Evolutionary conservation across 2,888 invertebrate species (phyloP).

Genomic region (Zhuqinia jingwanae): DNA sequence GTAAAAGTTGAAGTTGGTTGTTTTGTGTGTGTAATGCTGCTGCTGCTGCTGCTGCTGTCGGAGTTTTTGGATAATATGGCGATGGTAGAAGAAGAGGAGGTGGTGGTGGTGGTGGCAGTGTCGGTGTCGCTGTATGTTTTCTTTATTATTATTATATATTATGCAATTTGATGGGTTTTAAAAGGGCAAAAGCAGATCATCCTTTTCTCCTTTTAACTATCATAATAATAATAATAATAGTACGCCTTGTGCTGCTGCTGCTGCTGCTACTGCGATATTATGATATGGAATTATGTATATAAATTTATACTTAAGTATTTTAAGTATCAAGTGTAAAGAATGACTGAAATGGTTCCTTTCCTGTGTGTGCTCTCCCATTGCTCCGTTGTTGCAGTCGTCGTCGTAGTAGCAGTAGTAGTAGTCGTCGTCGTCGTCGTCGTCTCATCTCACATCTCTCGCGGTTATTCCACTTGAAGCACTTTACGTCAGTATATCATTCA

Average conservation of each 20-base stretch:
- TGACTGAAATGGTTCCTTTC: constrained; percentile 66
- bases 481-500: constrained; percentile 74
- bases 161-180: constrained; percentile 74
- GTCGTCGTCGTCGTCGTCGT: constrained; percentile 31
- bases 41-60: not conserved
- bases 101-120: constrained; percentile 37
- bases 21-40: not conserved
- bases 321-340: constrained; percentile 66
- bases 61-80: constrained; percentile 39
- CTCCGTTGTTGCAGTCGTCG: constrained; percentile 28
- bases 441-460: constrained; percentile 59
- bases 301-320: constrained; percentile 26
- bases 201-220: constrained; percentile 62
- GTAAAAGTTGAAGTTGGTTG: constrained; percentile 37
- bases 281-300: not conserved
- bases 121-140: constrained; percentile 71
- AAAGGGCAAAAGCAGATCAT: constrained; percentile 73
- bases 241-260: not conserved
- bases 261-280: no score
- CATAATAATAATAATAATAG: constrained; percentile 48
- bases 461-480: constrained; percentile 73
- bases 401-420: constrained; percentile 2
- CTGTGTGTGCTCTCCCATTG: constrained; percentile 6
- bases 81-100: no score
- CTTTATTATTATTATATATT: constrained; percentile 74